Evolutionary conservation across 1,140 invertebrate species (phyloP).

Genomic region (Apocrypta bakeri): DNA sequence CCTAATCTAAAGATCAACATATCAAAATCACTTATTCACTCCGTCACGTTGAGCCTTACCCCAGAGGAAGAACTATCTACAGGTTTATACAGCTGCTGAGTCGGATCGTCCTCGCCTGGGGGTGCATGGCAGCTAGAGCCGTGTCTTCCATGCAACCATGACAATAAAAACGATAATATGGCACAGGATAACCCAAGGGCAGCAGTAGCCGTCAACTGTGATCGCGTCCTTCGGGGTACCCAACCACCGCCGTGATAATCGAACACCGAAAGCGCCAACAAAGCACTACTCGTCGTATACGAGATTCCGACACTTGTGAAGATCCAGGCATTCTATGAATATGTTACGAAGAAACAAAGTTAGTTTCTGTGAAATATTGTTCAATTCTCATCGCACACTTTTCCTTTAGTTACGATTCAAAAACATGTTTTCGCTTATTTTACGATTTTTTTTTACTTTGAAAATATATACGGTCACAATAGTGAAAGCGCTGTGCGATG

Average conservation of each 20-base stretch:
- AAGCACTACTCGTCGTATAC: conserved; percentile 67
- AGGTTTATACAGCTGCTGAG: conserved; percentile 71
- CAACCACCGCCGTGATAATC: conserved; percentile 71
- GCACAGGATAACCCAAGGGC: conserved; percentile 69
- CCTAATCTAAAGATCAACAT: too few species aligned
- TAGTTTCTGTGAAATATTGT: too few species aligned
- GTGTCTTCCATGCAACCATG: conserved; percentile 67
- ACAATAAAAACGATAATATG: conserved; percentile 68
- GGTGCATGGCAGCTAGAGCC: conserved; percentile 62
- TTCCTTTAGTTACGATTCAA: too few species aligned
- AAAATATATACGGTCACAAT: too few species aligned
- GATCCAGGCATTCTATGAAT: conserved; percentile 70
- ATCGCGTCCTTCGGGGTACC: conserved; percentile 70
- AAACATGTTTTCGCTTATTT: too few species aligned
- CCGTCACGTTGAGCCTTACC: conserved; percentile 56
- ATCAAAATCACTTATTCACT: too few species aligned
- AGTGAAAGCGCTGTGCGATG: too few species aligned
- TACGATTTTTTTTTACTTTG: too few species aligned
- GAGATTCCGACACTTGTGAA: conserved; percentile 71
- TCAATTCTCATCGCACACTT: too few species aligned
- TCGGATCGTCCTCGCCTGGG: conserved; percentile 62
- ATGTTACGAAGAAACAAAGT: too few species aligned
- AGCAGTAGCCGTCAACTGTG: conserved; percentile 68
- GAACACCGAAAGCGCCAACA: conserved; percentile 69
- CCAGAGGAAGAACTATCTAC: conserved; percentile 71